Evolutionary conservation across 2,797 vertebrate genomes (phyloP), one percentile per base, ranked within the genome.

Genomic region (Phylloscopus collybita): DNA sequence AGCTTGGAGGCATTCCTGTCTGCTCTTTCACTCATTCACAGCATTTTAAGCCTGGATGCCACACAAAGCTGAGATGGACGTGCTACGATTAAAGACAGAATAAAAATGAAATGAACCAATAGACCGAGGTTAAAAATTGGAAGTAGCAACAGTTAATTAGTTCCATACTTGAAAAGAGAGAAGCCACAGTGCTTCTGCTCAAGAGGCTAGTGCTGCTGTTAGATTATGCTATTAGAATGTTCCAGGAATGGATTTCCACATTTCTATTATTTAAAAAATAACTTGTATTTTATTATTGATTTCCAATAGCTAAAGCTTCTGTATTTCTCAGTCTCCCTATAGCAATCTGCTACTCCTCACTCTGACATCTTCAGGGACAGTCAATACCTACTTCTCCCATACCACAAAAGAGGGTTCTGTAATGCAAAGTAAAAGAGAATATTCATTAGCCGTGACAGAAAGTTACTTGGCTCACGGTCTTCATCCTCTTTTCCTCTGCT

Each of bases 61-160:
- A 93, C 88, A 95, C 67, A 97, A 96, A 92, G 96, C 86, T 1
- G 53, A 92, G 76, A 93, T 70, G 90, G 95, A 96, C 36, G 9
- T 92, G 90, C 90, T 73, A 95, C 67, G 47, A 95, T 97, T 96
- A 96, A 97, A 97, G 95, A 90, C 57, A 95, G 95, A 97, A 96
- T 96, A 92, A 96, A 96, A 96, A 91, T 79, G 91, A 96, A 97
- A 96, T 79, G 92, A 97, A 95, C 83, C 92, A 94, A 96, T 27
- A 93, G 94, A 93, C 71, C 13, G 5, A 91, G 88, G 92, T 97
- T 96, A 96, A 94, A 96, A 96, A 95, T 64, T 95, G 92, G 86
- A 97, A 94, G 93, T 91, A 92, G 92, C 57, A 95, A 96, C 59
- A 95, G 81, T 86, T 97, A 94, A 95, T 96, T 94, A 93, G 94